These are phyloP conservation scores for Ichneumon xanthorius DNA, from an alignment of 2,888 invertebrate genomes.

Conservation along the genomic window DNA sequence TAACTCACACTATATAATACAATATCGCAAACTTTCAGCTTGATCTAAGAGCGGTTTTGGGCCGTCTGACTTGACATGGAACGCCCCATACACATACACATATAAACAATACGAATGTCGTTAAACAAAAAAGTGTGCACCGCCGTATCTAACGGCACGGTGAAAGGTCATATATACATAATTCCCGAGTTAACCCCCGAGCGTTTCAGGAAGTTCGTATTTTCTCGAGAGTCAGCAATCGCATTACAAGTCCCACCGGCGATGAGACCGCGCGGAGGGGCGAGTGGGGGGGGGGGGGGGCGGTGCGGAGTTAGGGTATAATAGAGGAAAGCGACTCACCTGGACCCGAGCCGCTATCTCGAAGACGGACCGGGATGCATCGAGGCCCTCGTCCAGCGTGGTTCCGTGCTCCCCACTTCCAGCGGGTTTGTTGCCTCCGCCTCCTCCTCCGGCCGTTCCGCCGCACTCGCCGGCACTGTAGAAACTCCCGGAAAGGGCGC, in stretches of 20 bases:
- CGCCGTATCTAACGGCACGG: too few species aligned
- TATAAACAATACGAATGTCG: too few species aligned
- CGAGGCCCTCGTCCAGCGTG: constrained; percentile 51
- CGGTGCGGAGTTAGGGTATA: background rate
- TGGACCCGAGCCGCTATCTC: constrained; percentile 73
- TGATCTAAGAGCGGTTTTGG: too few species aligned
- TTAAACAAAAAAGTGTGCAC: too few species aligned
- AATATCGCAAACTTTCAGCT: too few species aligned
- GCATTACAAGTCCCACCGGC: too few species aligned
- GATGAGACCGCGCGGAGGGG: too few species aligned
- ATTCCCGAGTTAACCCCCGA: background rate
- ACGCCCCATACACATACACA: too few species aligned
- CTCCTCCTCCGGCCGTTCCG: constrained; percentile 49
- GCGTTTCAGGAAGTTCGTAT: constrained; percentile 12
- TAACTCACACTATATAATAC: too few species aligned
- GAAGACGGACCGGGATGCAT: constrained; percentile 43
- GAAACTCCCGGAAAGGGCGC: constrained; percentile 60
- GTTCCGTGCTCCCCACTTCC: constrained; percentile 52
- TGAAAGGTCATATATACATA: too few species aligned
- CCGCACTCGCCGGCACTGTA: constrained; percentile 25
- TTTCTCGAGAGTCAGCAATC: background rate
- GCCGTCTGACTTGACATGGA: too few species aligned
- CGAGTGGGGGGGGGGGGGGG: background rate
- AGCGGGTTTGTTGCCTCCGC: constrained; percentile 9
- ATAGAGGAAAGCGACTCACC: constrained; percentile 65